phyloP scores from a whole-genome alignment of 35 echinoderm and acorn worm genomes.

The Diadema setosum region DNA sequence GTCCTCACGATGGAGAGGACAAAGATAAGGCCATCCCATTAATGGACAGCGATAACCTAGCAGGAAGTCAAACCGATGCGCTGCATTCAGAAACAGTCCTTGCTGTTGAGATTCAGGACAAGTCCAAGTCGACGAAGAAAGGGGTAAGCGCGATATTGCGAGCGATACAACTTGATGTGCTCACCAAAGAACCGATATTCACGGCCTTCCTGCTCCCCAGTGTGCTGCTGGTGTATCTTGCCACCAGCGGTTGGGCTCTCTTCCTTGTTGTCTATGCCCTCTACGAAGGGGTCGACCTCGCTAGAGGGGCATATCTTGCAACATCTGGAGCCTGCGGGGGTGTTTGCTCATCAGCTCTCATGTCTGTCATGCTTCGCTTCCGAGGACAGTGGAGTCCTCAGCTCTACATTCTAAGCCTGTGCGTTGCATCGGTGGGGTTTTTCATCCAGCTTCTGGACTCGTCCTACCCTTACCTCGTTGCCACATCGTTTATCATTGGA shows the following conservation, averaged over 20 bases:
- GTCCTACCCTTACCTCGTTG: background rate
- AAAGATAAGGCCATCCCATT: background rate
- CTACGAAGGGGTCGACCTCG: background rate
- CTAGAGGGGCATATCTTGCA: background rate
- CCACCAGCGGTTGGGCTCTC: background rate
- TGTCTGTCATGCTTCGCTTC: background rate
- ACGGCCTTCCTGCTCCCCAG: background rate
- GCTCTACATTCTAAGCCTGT: background rate
- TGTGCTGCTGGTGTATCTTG: background rate
- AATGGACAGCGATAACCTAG: background rate
- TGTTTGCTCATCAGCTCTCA: background rate
- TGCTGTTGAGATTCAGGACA: background rate
- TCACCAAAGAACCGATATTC: background rate
- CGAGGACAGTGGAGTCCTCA: background rate
- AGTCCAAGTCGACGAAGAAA: background rate
- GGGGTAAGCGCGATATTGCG: background rate
- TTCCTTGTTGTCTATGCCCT: background rate
- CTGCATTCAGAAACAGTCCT: too few species aligned
- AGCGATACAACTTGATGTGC: background rate
- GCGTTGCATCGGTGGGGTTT: background rate
- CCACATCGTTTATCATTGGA: background rate
- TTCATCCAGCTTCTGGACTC: background rate
- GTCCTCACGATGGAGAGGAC: background rate
- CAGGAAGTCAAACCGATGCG: background rate
- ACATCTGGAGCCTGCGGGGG: background rate